These are phyloP conservation scores for Frieseomelitta varia DNA, from an alignment of 1,140 invertebrate species.

Conservation along the genomic window DNA sequence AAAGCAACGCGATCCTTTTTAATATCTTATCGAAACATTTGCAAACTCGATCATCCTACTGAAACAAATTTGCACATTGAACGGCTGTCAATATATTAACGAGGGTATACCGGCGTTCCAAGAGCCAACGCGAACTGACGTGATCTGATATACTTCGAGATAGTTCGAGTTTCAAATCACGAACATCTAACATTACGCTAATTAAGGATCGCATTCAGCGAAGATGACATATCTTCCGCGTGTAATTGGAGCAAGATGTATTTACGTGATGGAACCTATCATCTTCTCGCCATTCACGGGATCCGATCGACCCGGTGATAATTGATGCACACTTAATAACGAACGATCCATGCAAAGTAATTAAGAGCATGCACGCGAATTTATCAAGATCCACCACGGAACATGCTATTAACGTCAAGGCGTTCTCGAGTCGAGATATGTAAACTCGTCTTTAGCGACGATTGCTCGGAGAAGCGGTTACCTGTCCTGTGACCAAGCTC, in stretches of 20 bases:
- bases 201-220: constrained; percentile 27
- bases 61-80: not conserved
- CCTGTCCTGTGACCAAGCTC: not conserved
- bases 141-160: constrained; percentile 29
- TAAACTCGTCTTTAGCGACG: constrained; percentile 39
- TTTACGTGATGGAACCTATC: constrained; percentile 65
- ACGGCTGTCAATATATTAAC: constrained; percentile 11
- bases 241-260: constrained; percentile 57
- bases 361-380: constrained; percentile 74
- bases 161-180: constrained; percentile 37
- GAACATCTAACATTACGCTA: constrained; percentile 39
- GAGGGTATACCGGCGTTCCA: not conserved
- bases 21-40: not conserved
- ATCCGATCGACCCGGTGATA: constrained; percentile 66
- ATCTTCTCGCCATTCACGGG: constrained; percentile 67
- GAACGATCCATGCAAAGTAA: constrained; percentile 63
- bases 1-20: not conserved
- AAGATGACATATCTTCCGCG: constrained; percentile 32
- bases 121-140: constrained; percentile 6
- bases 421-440: not conserved
- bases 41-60: not conserved
- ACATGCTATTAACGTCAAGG: constrained; percentile 65
- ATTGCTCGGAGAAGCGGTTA: constrained; percentile 42
- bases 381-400: constrained; percentile 61
- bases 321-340: constrained; percentile 74